A percentile compares a stretch with the other conserved stretches of the same genome.
These are phyloP conservation scores for Tenebrosternarchus preto DNA, from an alignment of 2,113 vertebrate species.

Conservation along the genomic window DNA sequence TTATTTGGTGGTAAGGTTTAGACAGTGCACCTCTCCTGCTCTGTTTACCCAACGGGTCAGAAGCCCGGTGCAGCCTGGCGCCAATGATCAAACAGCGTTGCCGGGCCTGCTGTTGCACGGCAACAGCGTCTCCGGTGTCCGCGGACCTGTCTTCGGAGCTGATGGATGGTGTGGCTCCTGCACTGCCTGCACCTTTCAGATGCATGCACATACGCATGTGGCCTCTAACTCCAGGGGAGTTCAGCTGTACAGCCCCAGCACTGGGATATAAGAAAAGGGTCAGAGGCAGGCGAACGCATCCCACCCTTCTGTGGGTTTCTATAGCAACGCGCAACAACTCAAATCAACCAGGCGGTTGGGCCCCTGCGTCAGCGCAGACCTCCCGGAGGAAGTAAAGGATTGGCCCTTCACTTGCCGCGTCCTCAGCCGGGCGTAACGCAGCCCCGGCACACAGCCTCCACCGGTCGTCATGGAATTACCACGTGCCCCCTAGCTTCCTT, in stretches of 20 bases:
- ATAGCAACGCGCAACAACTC: not conserved
- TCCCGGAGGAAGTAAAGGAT: slow-evolving; percentile 67
- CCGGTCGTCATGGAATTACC: slow-evolving; percentile 68
- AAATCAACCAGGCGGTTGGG: slow-evolving; percentile 64
- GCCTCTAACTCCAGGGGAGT: too few relatives aligned
- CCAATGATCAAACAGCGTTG: slow-evolving; percentile 64
- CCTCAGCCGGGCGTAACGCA: slow-evolving; percentile 73
- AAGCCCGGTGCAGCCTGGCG: slow-evolving; percentile 58
- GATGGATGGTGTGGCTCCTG: too few relatives aligned
- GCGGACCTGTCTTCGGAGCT: too few relatives aligned
- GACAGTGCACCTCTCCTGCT: slow-evolving; percentile 57
- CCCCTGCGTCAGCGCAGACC: slow-evolving; percentile 40
- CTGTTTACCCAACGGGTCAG: slow-evolving; percentile 71
- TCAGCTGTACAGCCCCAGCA: too few relatives aligned
- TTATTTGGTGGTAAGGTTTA: slow-evolving; percentile 69
- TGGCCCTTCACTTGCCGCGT: slow-evolving; percentile 75
- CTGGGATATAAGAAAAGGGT: not conserved
- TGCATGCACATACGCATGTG: too few relatives aligned
- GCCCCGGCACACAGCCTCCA: slow-evolving; percentile 71
- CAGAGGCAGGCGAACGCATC: not conserved
- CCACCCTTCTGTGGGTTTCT: slow-evolving; percentile 53
- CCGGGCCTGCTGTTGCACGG: too few relatives aligned
- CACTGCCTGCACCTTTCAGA: too few relatives aligned
- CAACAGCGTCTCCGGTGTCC: too few relatives aligned
- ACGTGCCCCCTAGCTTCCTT: slow-evolving; percentile 52